Conservation (phyloP, 2,113 vertebrate species). For the Lycaon pictus region DNA sequence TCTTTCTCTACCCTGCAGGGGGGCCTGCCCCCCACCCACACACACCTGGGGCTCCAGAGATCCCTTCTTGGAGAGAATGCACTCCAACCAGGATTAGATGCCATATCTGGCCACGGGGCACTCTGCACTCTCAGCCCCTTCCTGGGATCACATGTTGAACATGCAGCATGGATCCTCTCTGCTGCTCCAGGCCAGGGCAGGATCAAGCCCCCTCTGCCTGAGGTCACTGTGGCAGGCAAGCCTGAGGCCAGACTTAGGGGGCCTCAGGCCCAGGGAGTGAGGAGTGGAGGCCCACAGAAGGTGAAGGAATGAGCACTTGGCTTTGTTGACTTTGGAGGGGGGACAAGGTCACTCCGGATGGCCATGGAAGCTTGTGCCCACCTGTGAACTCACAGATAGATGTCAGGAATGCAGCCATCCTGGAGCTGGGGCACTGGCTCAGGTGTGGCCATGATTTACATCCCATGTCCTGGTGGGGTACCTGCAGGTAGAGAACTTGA, state of each 20-base stretch:
- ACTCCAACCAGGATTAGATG: neutral
- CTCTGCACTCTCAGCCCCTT: neutral
- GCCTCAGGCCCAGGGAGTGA: neutral
- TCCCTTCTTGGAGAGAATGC: neutral
- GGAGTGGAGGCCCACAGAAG: neutral
- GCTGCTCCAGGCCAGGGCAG: neutral
- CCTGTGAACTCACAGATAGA: neutral
- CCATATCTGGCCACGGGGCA: neutral
- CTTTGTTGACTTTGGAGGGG: neutral
- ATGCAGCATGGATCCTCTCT: accelerated
- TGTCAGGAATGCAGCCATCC: neutral
- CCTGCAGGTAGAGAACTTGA: neutral
- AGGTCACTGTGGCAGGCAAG: neutral
- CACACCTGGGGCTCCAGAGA: no score
- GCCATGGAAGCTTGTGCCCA: neutral
- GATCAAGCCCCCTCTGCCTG: neutral
- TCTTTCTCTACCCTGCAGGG: no score
- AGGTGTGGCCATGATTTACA: neutral
- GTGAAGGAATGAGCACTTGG: neutral
- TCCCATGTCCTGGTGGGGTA: neutral
- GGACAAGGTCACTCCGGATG: neutral
- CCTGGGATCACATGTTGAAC: no score
- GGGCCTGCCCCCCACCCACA: no score
- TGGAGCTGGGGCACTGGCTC: neutral
- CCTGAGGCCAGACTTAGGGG: neutral